These are phyloP conservation scores for Pipa parva DNA, from an alignment of 2,113 vertebrate species.

Conservation along the genomic window DNA sequence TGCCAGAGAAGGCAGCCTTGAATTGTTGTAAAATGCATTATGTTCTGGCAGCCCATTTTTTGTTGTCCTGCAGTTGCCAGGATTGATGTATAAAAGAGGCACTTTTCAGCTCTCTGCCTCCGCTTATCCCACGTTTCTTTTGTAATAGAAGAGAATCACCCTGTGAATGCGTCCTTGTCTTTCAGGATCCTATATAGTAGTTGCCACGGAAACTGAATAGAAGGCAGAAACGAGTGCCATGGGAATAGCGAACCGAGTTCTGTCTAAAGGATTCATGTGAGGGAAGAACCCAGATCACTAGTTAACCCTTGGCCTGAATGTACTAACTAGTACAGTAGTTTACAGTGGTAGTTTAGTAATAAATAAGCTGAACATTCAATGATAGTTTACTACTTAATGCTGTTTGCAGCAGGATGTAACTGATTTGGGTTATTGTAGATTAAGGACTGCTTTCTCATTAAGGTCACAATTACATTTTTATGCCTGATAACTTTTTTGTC, in stretches of 20 bases:
- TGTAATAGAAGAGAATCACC: constrained; percentile 29
- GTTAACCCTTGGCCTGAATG: neutral
- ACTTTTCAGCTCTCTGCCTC: constrained; percentile 17
- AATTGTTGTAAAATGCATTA: neutral
- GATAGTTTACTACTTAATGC: no score
- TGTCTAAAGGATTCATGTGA: neutral
- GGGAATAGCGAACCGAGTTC: neutral
- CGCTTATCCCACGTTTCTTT: constrained; percentile 29
- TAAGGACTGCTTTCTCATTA: no score
- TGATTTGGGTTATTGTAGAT: no score
- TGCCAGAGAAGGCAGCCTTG: neutral
- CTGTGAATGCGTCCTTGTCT: constrained; percentile 28
- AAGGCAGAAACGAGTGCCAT: constrained; percentile 10
- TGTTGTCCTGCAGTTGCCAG: constrained; percentile 7
- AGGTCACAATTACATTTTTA: no score
- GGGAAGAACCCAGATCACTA: neutral
- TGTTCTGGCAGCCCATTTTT: neutral
- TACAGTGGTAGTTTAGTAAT: neutral
- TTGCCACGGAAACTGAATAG: constrained; percentile 29
- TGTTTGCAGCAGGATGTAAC: neutral
- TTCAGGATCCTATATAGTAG: constrained; percentile 18
- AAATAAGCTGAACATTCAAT: neutral
- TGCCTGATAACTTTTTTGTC: no score
- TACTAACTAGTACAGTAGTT: neutral
- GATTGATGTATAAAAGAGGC: constrained; percentile 16